Evolutionary conservation across 2,113 vertebrate genomes (phyloP).

Genomic region (Datnioides undecimradiatus): DNA sequence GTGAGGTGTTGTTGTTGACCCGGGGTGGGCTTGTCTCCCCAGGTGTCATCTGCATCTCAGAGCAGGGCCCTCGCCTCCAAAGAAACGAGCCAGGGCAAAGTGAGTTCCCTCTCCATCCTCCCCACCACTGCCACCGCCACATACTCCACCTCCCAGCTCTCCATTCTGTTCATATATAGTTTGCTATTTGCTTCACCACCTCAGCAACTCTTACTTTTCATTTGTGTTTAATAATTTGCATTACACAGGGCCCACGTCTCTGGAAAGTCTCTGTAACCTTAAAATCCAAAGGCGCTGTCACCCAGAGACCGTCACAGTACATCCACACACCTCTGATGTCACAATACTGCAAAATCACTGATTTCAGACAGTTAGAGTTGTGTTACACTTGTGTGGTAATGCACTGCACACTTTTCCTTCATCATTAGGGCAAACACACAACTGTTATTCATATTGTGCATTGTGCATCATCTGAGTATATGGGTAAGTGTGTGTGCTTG

Average conservation of each 20-base stretch:
- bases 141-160: slow-evolving; percentile 39
- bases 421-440: no score
- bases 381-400: no score
- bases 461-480: no score
- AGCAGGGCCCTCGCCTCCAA: slow-evolving; percentile 72
- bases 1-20: slow-evolving; percentile 45
- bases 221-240: neutral
- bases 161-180: slow-evolving; percentile 53
- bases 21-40: slow-evolving; percentile 74
- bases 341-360: no score
- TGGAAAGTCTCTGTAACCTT: neutral
- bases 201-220: neutral
- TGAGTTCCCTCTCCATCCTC: slow-evolving; percentile 71
- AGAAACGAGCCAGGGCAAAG: slow-evolving; percentile 78
- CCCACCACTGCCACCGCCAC: slow-evolving; percentile 52
- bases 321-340: neutral
- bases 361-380: no score
- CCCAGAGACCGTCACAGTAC: no score
- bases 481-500: no score
- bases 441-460: no score
- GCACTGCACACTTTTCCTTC: no score
- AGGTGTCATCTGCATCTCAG: slow-evolving; percentile 80
- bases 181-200: slow-evolving; percentile 43
- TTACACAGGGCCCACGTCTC: neutral
- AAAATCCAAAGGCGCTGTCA: no score